phyloP scores from a whole-genome alignment of 2,888 invertebrate genomes.

The Napeogenes sylphis region DNA sequence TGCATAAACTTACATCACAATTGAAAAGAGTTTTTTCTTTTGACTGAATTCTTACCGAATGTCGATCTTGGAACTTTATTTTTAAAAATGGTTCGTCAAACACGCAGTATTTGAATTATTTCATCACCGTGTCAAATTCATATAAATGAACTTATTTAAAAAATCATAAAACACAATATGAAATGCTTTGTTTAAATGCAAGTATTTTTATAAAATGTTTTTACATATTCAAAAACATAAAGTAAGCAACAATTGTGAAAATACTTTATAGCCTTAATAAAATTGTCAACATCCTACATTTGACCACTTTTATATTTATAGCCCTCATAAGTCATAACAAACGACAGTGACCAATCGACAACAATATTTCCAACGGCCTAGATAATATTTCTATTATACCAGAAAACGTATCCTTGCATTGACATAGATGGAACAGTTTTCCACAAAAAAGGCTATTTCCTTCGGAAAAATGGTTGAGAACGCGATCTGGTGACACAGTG shows the following conservation, averaged over 20 bases:
- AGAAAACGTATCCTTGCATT: slow-evolving; percentile 35
- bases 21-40: not conserved
- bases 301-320: not conserved
- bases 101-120: no score
- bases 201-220: no score
- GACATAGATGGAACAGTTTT: slow-evolving; percentile 42
- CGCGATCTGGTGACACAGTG: slow-evolving; percentile 28
- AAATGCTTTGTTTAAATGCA: no score
- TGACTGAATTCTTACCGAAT: not conserved
- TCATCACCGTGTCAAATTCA: no score
- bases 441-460: slow-evolving; percentile 45
- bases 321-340: slow-evolving; percentile 7
- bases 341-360: slow-evolving; percentile 29
- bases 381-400: slow-evolving; percentile 29
- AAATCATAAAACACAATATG: no score
- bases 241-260: no score
- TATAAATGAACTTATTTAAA: no score
- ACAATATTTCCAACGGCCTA: slow-evolving; percentile 24
- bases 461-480: slow-evolving; percentile 33
- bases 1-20: slow-evolving; percentile 4
- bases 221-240: no score
- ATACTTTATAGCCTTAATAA: no score
- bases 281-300: no score
- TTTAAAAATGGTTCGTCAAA: not conserved
- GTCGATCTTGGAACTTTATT: not conserved